Evolutionary conservation across 35 echinoderm and acorn worm species (phyloP).

Genomic region (Holothuria glaberrima): DNA sequence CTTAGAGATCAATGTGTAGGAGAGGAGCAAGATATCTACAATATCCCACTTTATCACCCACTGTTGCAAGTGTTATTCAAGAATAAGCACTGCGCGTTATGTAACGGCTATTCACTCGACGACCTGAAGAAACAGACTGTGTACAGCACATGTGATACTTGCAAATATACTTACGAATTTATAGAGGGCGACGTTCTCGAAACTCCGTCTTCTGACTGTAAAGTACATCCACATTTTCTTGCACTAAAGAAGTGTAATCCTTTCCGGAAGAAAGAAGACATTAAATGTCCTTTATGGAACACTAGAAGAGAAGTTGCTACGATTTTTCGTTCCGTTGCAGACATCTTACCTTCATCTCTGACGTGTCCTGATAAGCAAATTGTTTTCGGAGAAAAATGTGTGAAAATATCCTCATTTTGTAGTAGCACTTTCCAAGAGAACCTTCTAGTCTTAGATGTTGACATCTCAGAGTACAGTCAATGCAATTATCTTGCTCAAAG

Average conservation of each 20-base stretch:
- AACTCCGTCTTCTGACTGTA: neutral
- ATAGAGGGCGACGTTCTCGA: neutral
- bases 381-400: neutral
- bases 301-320: neutral
- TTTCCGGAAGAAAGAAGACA: neutral
- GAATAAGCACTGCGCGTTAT: neutral
- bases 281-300: neutral
- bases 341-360: too few species aligned
- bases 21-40: neutral
- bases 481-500: neutral
- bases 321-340: neutral
- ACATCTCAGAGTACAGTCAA: neutral
- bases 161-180: neutral
- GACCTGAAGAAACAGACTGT: neutral
- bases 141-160: neutral
- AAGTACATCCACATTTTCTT: too few species aligned
- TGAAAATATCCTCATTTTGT: neutral
- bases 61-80: neutral
- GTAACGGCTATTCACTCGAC: neutral
- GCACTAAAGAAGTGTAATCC: neutral
- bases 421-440: too few species aligned
- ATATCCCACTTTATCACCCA: neutral
- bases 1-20: neutral
- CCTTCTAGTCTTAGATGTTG: too few species aligned
- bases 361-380: neutral